A percentile compares a stretch with the other conserved stretches of the same genome.
phyloP scores from a whole-genome alignment of 2,888 invertebrate genomes.

The Archaeoteleia sp. region DNA sequence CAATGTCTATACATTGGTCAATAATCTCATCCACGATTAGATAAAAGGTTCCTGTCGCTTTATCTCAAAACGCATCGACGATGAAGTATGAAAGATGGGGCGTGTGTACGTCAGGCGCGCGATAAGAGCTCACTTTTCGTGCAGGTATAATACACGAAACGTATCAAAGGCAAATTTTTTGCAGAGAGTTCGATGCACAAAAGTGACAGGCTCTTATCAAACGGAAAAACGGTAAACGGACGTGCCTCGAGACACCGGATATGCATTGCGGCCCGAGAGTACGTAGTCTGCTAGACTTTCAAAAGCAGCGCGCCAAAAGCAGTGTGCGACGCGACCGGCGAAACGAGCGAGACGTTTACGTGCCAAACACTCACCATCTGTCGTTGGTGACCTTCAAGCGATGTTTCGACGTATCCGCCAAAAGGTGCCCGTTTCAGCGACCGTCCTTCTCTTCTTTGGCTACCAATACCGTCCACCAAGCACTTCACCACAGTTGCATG shows the following conservation, averaged over 20 bases:
- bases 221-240: slow-evolving; percentile 2
- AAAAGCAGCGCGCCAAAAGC: slow-evolving; percentile 38
- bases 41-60: no score
- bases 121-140: no score
- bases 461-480: slow-evolving; percentile 9
- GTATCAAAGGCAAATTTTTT: no score
- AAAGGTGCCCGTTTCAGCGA: not conserved
- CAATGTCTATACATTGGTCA: no score
- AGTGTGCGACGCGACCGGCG: not conserved
- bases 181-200: no score
- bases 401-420: slow-evolving; percentile 6
- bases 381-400: not conserved
- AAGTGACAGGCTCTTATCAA: no score
- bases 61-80: no score
- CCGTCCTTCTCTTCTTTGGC: not conserved
- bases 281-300: slow-evolving; percentile 48
- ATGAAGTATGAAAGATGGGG: no score
- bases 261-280: slow-evolving; percentile 8
- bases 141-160: no score
- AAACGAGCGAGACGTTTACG: not conserved
- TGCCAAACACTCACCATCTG: slow-evolving; percentile 35
- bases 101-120: no score
- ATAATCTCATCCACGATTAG: no score
- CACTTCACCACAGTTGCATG: slow-evolving; percentile 38
- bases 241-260: slow-evolving; percentile 7